Evolutionary conservation across 2,797 vertebrate species (phyloP).

Genomic region (Crenichthys baileyi): DNA sequence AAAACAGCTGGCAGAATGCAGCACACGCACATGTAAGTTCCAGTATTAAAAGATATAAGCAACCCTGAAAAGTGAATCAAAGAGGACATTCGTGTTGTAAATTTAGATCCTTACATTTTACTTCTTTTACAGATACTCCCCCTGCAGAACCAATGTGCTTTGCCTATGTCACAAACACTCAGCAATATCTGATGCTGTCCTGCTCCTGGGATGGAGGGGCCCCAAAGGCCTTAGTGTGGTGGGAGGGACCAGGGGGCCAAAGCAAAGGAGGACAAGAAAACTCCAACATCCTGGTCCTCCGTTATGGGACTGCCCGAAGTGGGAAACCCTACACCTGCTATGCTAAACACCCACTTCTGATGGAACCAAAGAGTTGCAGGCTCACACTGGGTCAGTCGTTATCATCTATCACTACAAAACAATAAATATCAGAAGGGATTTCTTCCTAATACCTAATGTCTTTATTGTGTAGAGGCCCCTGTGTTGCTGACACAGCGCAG

Average conservation of each 20-base stretch:
- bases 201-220: conserved; percentile 89
- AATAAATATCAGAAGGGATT: not conserved
- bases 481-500: conserved; percentile 79
- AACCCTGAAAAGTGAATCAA: no score
- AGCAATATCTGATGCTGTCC: conserved; percentile 85
- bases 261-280: conserved; percentile 72
- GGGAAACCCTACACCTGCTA: conserved; percentile 84
- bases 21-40: conserved; percentile 82
- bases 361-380: conserved; percentile 71
- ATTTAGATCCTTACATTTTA: not conserved
- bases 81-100: not conserved
- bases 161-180: conserved; percentile 79
- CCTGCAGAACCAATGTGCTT: conserved; percentile 66
- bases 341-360: conserved; percentile 83
- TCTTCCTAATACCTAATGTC: not conserved
- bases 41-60: not conserved
- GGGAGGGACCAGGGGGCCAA: conserved; percentile 75
- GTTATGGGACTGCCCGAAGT: conserved; percentile 69
- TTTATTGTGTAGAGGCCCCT: conserved; percentile 81
- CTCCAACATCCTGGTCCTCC: conserved; percentile 80
- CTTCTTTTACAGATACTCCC: conserved; percentile 80
- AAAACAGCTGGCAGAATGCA: conserved; percentile 72
- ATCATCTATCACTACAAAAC: not conserved
- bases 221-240: conserved; percentile 83
- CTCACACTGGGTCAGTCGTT: conserved; percentile 82